Evolutionary conservation across 2,888 invertebrate genomes (phyloP).

Genomic region (Eugnorisma glareosa): DNA sequence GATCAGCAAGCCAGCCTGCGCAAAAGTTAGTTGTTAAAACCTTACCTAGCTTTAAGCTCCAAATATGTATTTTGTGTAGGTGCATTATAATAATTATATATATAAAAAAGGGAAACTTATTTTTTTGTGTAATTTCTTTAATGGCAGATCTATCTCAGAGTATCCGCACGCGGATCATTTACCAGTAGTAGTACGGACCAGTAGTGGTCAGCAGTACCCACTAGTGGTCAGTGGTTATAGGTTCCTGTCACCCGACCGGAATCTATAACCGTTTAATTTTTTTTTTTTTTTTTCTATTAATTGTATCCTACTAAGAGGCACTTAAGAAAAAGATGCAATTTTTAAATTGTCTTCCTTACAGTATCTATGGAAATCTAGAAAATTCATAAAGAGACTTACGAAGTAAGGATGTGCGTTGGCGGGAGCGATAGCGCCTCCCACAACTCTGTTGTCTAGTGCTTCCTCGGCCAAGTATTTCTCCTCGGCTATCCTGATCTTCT

Average conservation of each 20-base stretch:
- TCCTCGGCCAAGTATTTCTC: constrained; percentile 46
- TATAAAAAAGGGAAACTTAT: neutral
- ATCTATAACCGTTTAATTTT: no score
- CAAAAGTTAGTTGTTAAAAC: neutral
- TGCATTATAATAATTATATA: no score
- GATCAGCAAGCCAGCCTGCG: constrained; percentile 80
- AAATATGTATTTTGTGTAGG: neutral
- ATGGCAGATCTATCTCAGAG: neutral
- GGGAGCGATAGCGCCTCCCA: constrained; percentile 76
- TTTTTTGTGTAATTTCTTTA: neutral
- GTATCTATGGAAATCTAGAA: neutral
- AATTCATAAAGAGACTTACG: constrained; percentile 63
- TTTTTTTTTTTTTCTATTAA: no score
- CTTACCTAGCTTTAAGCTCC: neutral
- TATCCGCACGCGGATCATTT: neutral
- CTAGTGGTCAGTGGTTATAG: neutral
- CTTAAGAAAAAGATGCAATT: neutral
- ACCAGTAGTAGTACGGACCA: no score
- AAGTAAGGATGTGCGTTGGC: constrained; percentile 75
- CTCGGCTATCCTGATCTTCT: constrained; percentile 75
- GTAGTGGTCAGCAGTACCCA: neutral
- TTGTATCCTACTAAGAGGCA: neutral
- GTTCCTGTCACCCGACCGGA: no score
- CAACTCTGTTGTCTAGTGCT: constrained; percentile 66
- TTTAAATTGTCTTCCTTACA: neutral